These are phyloP conservation scores for Rutpela maculata DNA, from an alignment of 2,888 invertebrate species.

Conservation along the genomic window DNA sequence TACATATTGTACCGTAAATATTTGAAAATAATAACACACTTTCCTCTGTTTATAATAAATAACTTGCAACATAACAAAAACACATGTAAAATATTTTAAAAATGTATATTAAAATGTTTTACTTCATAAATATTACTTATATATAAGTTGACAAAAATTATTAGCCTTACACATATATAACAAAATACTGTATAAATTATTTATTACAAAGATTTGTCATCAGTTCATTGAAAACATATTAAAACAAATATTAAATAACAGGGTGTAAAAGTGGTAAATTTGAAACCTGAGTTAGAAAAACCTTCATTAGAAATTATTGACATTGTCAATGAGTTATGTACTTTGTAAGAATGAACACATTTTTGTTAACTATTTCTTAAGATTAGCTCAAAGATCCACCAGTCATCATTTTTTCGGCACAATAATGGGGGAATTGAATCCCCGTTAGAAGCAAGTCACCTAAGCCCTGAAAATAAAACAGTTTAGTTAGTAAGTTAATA, in stretches of 20 bases:
- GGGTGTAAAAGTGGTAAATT: not conserved
- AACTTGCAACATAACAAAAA: not conserved
- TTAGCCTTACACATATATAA: not conserved
- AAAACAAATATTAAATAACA: not conserved
- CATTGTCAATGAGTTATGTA: not conserved
- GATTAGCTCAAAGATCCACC: constrained; percentile 54
- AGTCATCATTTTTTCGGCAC: constrained; percentile 81
- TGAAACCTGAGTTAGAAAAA: not conserved
- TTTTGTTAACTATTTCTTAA: constrained; percentile 4
- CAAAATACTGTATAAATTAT: not conserved
- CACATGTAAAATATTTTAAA: not conserved
- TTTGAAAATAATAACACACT: not conserved
- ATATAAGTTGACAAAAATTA: not conserved
- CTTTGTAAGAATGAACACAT: constrained; percentile 42
- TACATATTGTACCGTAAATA: not conserved
- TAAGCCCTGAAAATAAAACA: constrained; percentile 77
- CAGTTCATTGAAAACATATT: constrained; percentile 3
- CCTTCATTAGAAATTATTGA: not conserved
- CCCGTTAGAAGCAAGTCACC: constrained; percentile 82
- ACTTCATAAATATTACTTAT: constrained; percentile 2
- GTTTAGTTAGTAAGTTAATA: not conserved
- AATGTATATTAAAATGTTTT: constrained; percentile 5
- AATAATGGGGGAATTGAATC: constrained; percentile 83
- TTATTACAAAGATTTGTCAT: not conserved
- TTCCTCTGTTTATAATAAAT: not conserved